phyloP scores from a whole-genome alignment of 2,888 invertebrate species.

The Entomobrya proxima region DNA sequence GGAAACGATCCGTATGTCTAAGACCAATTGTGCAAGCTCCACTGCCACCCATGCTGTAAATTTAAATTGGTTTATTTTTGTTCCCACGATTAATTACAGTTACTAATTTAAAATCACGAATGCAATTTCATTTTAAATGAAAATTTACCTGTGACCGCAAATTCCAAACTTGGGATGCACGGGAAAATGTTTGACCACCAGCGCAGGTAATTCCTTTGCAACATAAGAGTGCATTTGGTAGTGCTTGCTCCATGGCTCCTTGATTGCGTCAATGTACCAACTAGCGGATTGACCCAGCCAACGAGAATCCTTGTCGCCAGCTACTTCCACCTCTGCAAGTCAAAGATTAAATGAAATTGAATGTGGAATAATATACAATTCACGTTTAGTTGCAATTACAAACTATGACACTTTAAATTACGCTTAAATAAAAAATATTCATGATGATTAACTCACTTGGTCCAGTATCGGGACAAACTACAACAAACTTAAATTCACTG shows the following conservation, averaged over 20 bases:
- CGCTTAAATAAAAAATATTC: background rate
- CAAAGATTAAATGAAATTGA: too few species aligned
- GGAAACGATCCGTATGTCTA: constrained; percentile 56
- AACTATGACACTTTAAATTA: background rate
- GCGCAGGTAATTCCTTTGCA: constrained; percentile 87
- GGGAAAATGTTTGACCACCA: constrained; percentile 87
- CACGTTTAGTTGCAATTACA: too few species aligned
- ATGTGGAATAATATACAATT: too few species aligned
- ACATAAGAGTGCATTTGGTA: constrained; percentile 97
- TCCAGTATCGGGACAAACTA: constrained; percentile 97
- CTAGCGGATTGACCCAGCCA: constrained; percentile 97
- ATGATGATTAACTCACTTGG: constrained; percentile 80
- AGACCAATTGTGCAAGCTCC: constrained; percentile 51
- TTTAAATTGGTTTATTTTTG: too few species aligned
- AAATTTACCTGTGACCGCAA: constrained; percentile 63
- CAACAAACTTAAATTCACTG: constrained; percentile 87
- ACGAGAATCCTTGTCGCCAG: constrained; percentile 93
- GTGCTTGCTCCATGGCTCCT: constrained; percentile 92
- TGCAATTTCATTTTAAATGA: too few species aligned
- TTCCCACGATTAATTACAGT: too few species aligned
- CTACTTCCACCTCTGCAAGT: constrained; percentile 78
- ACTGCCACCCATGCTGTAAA: constrained; percentile 57
- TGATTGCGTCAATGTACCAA: constrained; percentile 94
- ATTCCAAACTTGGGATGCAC: constrained; percentile 76
- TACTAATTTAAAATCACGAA: too few species aligned